phyloP scores from a whole-genome alignment of 1,140 invertebrate species.

The Polypedilum pembai region DNA sequence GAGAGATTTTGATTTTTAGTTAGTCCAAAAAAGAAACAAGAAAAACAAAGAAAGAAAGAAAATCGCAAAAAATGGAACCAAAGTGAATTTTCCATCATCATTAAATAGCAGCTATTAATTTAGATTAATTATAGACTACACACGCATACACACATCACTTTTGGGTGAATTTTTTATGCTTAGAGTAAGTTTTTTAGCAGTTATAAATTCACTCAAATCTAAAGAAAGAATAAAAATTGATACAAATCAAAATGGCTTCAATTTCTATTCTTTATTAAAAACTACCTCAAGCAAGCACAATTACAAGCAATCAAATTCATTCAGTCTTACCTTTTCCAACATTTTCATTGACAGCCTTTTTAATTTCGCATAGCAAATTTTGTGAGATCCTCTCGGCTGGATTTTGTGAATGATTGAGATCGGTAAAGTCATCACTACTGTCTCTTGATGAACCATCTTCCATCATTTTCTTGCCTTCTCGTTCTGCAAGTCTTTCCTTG shows the following conservation, averaged over 20 bases:
- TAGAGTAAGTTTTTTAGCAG: no score
- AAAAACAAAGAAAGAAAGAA: slow-evolving; percentile 24
- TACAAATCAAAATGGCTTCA: no score
- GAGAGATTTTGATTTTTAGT: slow-evolving; percentile 28
- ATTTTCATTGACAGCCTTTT: slow-evolving; percentile 73
- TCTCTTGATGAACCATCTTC: slow-evolving; percentile 52
- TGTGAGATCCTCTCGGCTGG: slow-evolving; percentile 52
- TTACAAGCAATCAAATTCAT: slow-evolving; percentile 29
- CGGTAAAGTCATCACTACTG: slow-evolving; percentile 54
- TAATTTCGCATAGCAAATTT: slow-evolving; percentile 71
- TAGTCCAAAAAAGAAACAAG: slow-evolving; percentile 22
- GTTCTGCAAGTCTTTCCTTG: slow-evolving; percentile 70
- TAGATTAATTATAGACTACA: not conserved
- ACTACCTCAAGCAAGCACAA: slow-evolving; percentile 20
- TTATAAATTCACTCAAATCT: no score
- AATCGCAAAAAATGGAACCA: slow-evolving; percentile 25
- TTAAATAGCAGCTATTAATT: not conserved
- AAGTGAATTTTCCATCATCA: slow-evolving; percentile 22
- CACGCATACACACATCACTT: no score
- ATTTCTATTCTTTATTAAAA: not conserved
- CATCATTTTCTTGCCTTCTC: slow-evolving; percentile 51
- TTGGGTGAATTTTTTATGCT: no score
- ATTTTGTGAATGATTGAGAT: slow-evolving; percentile 50
- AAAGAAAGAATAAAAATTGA: no score
- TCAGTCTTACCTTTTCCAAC: slow-evolving; percentile 66